phyloP scores from a whole-genome alignment of 1,140 invertebrate species.

The Arion vulgaris region DNA sequence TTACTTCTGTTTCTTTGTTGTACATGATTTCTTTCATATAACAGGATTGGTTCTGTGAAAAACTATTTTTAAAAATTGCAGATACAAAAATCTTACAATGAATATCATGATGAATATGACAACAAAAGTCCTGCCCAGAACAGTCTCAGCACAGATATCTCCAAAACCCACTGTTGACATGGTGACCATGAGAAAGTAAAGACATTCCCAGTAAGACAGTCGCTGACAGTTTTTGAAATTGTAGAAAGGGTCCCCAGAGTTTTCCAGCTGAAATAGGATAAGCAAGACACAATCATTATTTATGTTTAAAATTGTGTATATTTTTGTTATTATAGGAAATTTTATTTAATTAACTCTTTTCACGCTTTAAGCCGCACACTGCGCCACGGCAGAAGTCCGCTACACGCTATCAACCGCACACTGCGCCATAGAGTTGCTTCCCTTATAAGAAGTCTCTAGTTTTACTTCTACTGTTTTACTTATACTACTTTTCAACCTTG shows the following conservation, averaged over 20 bases:
- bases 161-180: slow-evolving; percentile 74
- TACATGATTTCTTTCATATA: too few species aligned
- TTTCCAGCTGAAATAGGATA: slow-evolving; percentile 65
- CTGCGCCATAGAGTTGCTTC: too few species aligned
- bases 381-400: background rate
- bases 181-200: slow-evolving; percentile 73
- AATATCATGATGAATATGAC: slow-evolving; percentile 69
- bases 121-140: slow-evolving; percentile 69
- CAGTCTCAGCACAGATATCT: slow-evolving; percentile 68
- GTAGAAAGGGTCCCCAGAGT: slow-evolving; percentile 70
- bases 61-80: too few species aligned
- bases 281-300: background rate
- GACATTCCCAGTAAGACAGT: slow-evolving; percentile 72
- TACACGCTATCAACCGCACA: background rate
- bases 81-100: slow-evolving; percentile 63
- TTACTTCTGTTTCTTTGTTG: too few species aligned
- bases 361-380: too few species aligned
- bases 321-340: background rate
- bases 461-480: too few species aligned
- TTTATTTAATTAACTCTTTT: too few species aligned
- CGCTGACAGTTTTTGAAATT: slow-evolving; percentile 66
- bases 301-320: background rate
- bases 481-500: too few species aligned
- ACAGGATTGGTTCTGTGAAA: too few species aligned
- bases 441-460: too few species aligned